Conservation (phyloP, 2,888 invertebrate genomes). For the Laothoe populi region DNA sequence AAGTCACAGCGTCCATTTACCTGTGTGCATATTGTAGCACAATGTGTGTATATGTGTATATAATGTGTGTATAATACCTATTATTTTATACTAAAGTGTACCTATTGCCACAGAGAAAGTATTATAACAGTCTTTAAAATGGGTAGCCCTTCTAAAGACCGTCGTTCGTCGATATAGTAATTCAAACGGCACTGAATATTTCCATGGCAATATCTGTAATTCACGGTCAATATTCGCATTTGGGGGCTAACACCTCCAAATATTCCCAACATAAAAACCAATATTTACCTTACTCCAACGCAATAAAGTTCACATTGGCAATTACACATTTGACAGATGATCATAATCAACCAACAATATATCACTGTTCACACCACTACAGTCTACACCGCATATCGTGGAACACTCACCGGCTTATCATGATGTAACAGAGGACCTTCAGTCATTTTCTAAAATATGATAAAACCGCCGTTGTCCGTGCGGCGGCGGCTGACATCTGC, state of each 20-base stretch:
- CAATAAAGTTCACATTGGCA: slow-evolving; percentile 20
- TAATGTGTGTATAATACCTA: not conserved
- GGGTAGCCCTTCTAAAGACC: not conserved
- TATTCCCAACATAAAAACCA: not conserved
- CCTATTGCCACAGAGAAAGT: not conserved
- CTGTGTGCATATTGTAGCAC: slow-evolving; percentile 7
- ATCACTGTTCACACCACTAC: slow-evolving; percentile 23
- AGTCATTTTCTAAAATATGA: slow-evolving; percentile 84
- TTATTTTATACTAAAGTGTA: not conserved
- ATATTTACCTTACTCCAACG: slow-evolving; percentile 12
- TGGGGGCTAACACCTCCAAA: slow-evolving; percentile 28
- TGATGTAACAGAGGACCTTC: slow-evolving; percentile 70
- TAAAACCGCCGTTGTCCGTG: slow-evolving; percentile 80
- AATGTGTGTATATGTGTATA: not conserved
- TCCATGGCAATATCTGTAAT: slow-evolving; percentile 23
- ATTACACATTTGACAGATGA: slow-evolving; percentile 26
- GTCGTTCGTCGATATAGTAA: not conserved
- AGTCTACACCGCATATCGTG: slow-evolving; percentile 29
- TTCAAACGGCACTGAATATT: slow-evolving; percentile 11
- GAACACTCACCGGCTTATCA: slow-evolving; percentile 78
- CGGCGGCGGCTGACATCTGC: slow-evolving; percentile 81
- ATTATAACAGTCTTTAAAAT: no score
- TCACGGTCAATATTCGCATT: slow-evolving; percentile 38
- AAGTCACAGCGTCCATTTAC: not conserved
- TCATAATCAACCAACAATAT: slow-evolving; percentile 25